Evolutionary conservation across 2,113 vertebrate genomes (phyloP), one percentile per base, ranked within the genome.

Genomic region (Tachuris rubrigastra): DNA sequence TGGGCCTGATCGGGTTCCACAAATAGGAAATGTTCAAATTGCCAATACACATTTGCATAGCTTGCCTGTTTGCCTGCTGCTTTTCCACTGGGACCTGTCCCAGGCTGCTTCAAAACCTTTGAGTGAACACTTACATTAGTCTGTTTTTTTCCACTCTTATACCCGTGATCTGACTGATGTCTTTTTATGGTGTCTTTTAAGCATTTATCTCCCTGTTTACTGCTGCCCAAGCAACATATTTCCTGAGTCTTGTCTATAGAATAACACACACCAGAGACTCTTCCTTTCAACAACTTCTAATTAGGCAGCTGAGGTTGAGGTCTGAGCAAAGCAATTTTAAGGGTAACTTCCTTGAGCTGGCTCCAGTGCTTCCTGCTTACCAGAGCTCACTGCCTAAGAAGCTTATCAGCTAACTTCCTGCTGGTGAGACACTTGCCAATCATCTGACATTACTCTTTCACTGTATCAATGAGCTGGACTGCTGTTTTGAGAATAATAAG

Each of bases 401-500:
- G 95, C 94, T 97, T 96, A 97, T 97, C 95, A 95, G 94, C 86
- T 81, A 95, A 95, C 91, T 96, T 96, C 93, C 93, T 97, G 94
- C 95, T 89, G 88, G 68, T 92, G 83, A 95, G 91, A 92, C 82
- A 87, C 71, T 93, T 96, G 94, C 87, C 95, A 97, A 82, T 96
- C 96, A 93, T 81, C 90, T 92, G 67, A 89, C 91, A 91, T 35
- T 90, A 73, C 89, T 95, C 83, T 72, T 94, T 80, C 94, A 83
- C 89, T 19, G 74, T 95, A 95, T 96, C 95, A 95, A 44, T 93
- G 86, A 95, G 85, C 79, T 92, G 72, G 87, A 94, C 84, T 83
- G 87, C 85, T 75, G 59, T 77, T 91, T 52, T 49, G 71, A 95
- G 95, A 91, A 96, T 95, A 96, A 96, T 90, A 87, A 88, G 76